Percentiles rank a stretch among this genome's conserved stretches.
phyloP scores from a whole-genome alignment of 2,797 vertebrate species.

The Enteromius mattozi region DNA sequence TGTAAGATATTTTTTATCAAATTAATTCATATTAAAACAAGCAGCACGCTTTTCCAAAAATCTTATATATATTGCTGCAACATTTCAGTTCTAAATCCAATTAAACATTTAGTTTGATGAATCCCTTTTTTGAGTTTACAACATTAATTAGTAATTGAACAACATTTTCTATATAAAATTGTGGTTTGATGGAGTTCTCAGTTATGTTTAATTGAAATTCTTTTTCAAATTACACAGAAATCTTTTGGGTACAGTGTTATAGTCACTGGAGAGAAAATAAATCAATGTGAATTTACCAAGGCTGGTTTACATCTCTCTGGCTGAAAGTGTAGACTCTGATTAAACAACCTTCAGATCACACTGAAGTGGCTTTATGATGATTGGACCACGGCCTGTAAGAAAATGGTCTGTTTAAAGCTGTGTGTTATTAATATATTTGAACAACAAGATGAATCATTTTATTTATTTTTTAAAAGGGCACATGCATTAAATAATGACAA shows the following conservation, averaged over 20 bases:
- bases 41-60: background rate
- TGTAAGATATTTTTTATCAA: background rate
- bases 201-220: background rate
- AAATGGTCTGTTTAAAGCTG: background rate
- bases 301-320: background rate
- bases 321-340: background rate
- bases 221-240: background rate
- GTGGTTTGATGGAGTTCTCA: background rate
- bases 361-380: background rate
- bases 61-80: background rate
- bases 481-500: background rate
- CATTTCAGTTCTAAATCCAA: background rate
- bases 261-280: background rate
- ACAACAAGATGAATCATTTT: background rate
- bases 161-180: too few relatives aligned
- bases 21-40: background rate
- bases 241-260: background rate
- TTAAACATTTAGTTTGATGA: too few relatives aligned
- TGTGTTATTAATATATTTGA: background rate
- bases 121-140: too few relatives aligned
- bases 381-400: background rate
- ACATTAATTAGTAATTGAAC: too few relatives aligned
- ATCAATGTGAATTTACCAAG: background rate
- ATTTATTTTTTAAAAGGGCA: slow-evolving; percentile 1
- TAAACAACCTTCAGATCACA: background rate